Evolutionary conservation across 2,888 invertebrate genomes (phyloP).

Genomic region (Desoria tigrina): DNA sequence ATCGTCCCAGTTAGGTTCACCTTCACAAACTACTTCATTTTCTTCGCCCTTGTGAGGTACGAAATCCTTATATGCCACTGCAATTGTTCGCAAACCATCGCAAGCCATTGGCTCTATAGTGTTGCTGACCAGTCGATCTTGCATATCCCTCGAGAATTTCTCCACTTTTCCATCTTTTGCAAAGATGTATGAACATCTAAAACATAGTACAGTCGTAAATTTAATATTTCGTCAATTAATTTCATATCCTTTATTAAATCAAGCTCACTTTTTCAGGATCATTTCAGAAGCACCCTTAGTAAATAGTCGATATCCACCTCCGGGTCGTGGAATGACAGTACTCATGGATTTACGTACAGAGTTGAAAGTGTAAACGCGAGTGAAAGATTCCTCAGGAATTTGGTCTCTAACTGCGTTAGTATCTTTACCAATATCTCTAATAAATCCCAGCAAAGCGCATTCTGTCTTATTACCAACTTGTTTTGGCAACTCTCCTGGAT

Average conservation of each 20-base stretch:
- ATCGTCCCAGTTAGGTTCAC: constrained; percentile 93
- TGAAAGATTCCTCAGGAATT: constrained; percentile 86
- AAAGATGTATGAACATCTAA: constrained; percentile 93
- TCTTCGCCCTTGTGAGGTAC: constrained; percentile 87
- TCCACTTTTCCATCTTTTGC: constrained; percentile 87
- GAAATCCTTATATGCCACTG: constrained; percentile 91
- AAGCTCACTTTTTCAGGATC: constrained; percentile 88
- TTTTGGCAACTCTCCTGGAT: constrained; percentile 77
- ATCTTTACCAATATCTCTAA: constrained; percentile 81
- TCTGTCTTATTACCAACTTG: constrained; percentile 99
- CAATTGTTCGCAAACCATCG: constrained; percentile 92
- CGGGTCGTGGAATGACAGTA: constrained; percentile 79
- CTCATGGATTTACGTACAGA: constrained; percentile 99
- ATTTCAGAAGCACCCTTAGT: constrained; percentile 99
- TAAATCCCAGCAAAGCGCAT: constrained; percentile 94
- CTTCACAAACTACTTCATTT: constrained; percentile 83
- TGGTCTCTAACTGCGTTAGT: constrained; percentile 89
- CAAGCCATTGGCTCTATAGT: constrained; percentile 98
- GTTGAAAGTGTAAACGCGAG: constrained; percentile 98
- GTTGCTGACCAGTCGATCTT: constrained; percentile 82
- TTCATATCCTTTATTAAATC: too few relatives aligned
- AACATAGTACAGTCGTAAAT: too few relatives aligned
- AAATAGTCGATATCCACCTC: constrained; percentile 81
- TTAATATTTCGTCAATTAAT: too few relatives aligned
- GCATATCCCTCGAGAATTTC: constrained; percentile 88